Evolutionary conservation across 2,113 vertebrate species (phyloP), one percentile per base, ranked within the genome.

Genomic region (Tor tambroides): DNA sequence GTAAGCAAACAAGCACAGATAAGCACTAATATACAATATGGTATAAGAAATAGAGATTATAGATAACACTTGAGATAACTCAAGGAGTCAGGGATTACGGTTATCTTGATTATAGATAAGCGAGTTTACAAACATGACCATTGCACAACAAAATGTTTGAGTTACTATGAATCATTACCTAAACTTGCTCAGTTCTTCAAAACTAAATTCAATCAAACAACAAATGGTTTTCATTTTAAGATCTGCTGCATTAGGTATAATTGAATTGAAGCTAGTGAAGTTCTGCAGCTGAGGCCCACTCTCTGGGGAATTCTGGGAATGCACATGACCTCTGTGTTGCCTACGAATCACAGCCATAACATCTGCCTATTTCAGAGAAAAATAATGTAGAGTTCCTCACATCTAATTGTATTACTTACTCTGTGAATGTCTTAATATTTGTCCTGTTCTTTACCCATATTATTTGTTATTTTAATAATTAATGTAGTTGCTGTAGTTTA

Each of bases 191-290:
- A 43, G 32, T 35, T 17, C 46, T 80, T 59, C 43, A 80, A 83
- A 80, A 89, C 88, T 82, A 12, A 74, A n/a, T 87, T 88, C 80
- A 21, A n/a, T 89, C 83, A 76, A 54, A 83, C 74, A 71, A 86
- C 91, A 87, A 87, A 88, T 56, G 87, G 87, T 90, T 92, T 94
- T 93, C 90, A 92, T 92, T 92, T 93, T 87, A 92, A 93, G 92
- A 83, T 85, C 78, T 87, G 2, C 75, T 69, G 59, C 54, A 54
- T 51, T 72, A 38, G 12, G 41, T 80, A 10, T 43, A 28, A 15
- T 59, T 89, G 69, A 87, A 81, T 63, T 78, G 81, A 84, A 76
- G 87, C 87, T 35, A 86, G 85, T 81, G 79, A 84, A 82, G 89
- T 87, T 86, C 84, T 83, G 84, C 81, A 83, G 81, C 84, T 79